Evolutionary conservation across 2,888 invertebrate genomes (phyloP), one percentile per base, ranked within the genome.

Genomic region (Crossocerus cetratus): DNA sequence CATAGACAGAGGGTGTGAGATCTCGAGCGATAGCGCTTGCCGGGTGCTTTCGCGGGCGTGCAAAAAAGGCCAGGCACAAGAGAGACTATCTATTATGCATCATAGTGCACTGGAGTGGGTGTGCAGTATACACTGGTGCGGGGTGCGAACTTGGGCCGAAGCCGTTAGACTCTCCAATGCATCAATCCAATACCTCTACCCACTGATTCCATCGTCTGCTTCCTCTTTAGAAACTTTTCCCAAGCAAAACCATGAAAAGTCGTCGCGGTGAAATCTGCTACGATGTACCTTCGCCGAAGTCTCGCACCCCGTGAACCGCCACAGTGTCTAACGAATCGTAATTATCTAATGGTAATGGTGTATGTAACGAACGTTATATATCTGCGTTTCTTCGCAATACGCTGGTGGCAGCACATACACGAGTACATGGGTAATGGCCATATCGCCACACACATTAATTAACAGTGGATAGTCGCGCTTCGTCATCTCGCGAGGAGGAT

Each of bases 1-100:
- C 89, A 84, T 62, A 78, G 70, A 69, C 23, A 23, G 68, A 66
- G 62, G 60, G 85, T 65, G 58, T 69, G 69, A 61, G 69, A 53
- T 11, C 44, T 54, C 45, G 58, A 20, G 57, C 60, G 70, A 21
- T 44, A 20, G 58, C 21, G 21, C 53, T 23, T 54, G 44, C 45
- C 59, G 59, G 63, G 49, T 49, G 55, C 67, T 74, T 67, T 83
- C 77, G 83, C 80, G 69, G 64, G 74, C 88, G 85, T 88, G 88
- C 88, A 87, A 84, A 75, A 80, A 83, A 87, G 87, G 87, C 88
- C 87, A 87, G 82, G 88, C 87, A 86, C 72, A 72, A 78, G 65
- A 72, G 66, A 70, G 68, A 72, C 69, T 64, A 70, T 70, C 65
- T 76, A 16, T 66, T 75, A 72, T 76, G 75, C 76, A 78, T 72